A percentile compares a stretch with the other conserved stretches of the same genome.
phyloP scores from a whole-genome alignment of 2,113 vertebrate genomes.

The Thoracochromis brauschi region DNA sequence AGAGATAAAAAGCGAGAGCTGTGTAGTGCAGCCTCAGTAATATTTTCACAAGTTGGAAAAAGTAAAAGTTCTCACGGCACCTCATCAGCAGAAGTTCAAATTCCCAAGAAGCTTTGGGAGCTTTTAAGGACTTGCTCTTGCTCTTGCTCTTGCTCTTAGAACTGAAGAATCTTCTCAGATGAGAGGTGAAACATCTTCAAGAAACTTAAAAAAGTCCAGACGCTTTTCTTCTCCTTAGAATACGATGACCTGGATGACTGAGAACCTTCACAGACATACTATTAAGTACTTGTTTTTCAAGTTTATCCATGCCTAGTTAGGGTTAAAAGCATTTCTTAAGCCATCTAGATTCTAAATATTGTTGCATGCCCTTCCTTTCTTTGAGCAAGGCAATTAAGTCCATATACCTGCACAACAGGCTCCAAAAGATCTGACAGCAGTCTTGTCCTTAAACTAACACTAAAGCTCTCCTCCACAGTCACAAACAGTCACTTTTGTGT shows the following conservation, averaged over 20 bases:
- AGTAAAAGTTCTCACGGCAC: accelerated
- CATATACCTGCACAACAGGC: neutral
- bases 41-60: neutral
- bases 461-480: neutral
- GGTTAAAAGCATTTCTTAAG: neutral
- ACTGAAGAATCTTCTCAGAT: neutral
- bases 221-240: neutral
- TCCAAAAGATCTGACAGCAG: neutral
- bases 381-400: neutral
- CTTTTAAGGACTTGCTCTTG: neutral
- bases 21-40: neutral
- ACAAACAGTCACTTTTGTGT: neutral
- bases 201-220: neutral
- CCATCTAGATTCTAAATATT: neutral
- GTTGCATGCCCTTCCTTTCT: neutral
- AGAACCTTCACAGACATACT: neutral
- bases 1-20: neutral
- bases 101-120: neutral
- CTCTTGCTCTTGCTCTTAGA: neutral
- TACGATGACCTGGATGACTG: neutral
- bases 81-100: neutral
- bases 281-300: neutral
- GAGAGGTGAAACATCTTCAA: neutral
- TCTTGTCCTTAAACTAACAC: neutral
- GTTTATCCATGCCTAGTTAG: neutral